Evolutionary conservation across 2,888 invertebrate genomes (phyloP), one percentile per base, ranked within the genome.

Genomic region (Drosophila rubida): DNA sequence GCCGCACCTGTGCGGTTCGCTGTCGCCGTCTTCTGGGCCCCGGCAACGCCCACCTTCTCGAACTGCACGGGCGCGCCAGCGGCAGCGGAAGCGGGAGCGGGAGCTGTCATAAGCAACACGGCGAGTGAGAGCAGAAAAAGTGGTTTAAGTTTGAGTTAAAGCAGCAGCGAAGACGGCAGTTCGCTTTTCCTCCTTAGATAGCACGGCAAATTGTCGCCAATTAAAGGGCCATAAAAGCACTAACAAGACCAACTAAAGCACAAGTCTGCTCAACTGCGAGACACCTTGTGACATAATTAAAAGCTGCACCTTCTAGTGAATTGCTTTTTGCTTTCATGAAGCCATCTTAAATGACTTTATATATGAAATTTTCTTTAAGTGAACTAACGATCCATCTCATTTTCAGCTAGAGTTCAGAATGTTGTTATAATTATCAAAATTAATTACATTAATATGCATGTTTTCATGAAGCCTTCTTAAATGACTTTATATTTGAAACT

Each of bases 1-100:
- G 88, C 68, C 95, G 93, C 90, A 69, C 78, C 67, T 95, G 95
- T 79, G 94, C 94, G 16, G 95, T 93, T 68, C 19, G 35, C 46
- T 53, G 68, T 19, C 19, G 25, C 32, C 4, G 32, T 68, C 63
- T 68, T 74, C 23, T 78, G 58, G 19, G 79, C 80, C 53, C 73
- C 89, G 51, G 23, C 54, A 3, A 90, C 90, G 73, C 91, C 91
- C 81, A 91, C 90, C 85, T 91, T 91, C 80, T 91, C 91, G 68
- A 91, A 90, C 57, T 89, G 84, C 57, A 90, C 57, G 23, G 80
- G 78, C 7, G 71, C 22, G 32, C 80, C 69, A 37, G 57, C 6
- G 35, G 32, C 4, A 32, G n/a, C n/a, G 32, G 32, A 4, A 32
- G 32, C 57, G 22, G 80, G 74, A n/a, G 71, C 23, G 30, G 69